Conservation (phyloP, 1,140 invertebrate species). For the Tetragonula clypearis region DNA sequence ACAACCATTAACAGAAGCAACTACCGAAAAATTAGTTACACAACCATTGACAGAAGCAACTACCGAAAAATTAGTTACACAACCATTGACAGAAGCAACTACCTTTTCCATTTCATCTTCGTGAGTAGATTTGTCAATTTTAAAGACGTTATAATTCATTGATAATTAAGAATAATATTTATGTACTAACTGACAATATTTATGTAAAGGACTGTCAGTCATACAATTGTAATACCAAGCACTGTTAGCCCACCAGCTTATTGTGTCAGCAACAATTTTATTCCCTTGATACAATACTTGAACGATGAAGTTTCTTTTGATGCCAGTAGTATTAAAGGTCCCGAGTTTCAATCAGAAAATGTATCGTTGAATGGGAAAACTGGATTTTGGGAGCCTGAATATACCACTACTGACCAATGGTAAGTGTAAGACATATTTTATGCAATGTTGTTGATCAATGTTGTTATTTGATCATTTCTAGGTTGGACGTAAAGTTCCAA, state of each 20-base stretch:
- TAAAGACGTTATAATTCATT: not conserved
- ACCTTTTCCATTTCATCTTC: not conserved
- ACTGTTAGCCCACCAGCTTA: slow-evolving; percentile 81
- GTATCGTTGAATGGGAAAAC: slow-evolving; percentile 79
- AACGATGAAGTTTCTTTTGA: slow-evolving; percentile 81
- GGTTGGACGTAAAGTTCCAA: slow-evolving; percentile 87
- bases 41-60: not conserved
- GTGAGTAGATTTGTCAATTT: not conserved
- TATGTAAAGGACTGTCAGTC: not conserved
- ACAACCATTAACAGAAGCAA: too few species aligned
- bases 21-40: too few species aligned
- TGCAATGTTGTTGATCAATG: not conserved
- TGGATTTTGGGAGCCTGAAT: slow-evolving; percentile 84
- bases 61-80: not conserved
- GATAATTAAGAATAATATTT: not conserved
- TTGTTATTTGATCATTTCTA: slow-evolving; percentile 29
- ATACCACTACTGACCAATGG: slow-evolving; percentile 64
- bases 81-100: not conserved
- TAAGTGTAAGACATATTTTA: not conserved
- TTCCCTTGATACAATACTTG: slow-evolving; percentile 56
- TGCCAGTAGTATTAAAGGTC: slow-evolving; percentile 82
- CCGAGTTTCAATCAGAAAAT: slow-evolving; percentile 81
- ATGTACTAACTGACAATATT: not conserved
- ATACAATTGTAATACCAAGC: slow-evolving; percentile 75
- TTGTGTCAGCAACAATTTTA: slow-evolving; percentile 80